Evolutionary conservation across 2,113 vertebrate species (phyloP).

Genomic region (Labeo catla): DNA sequence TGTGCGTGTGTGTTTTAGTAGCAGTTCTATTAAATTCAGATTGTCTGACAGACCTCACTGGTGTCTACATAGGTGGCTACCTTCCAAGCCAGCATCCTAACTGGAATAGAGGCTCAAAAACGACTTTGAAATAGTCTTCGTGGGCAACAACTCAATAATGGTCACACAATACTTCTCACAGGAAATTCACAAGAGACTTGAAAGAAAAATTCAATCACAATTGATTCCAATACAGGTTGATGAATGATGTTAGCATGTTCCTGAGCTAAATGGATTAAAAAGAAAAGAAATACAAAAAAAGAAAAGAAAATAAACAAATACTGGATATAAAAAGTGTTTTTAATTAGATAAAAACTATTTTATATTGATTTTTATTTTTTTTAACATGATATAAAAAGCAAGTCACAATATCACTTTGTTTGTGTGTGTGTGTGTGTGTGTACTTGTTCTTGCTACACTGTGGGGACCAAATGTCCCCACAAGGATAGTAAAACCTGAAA

Average conservation of each 20-base stretch:
- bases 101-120: neutral
- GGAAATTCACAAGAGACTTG: neutral
- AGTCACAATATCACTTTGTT: neutral
- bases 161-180: neutral
- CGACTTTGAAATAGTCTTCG: neutral
- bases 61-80: neutral
- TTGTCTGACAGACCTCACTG: neutral
- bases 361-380: neutral
- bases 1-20: neutral
- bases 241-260: neutral
- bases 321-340: neutral
- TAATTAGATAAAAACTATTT: neutral
- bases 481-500: too few relatives aligned
- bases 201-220: neutral
- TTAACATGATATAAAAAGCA: neutral
- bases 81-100: neutral
- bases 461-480: too few relatives aligned
- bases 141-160: neutral
- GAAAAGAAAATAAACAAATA: neutral
- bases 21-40: conserved; percentile 5
- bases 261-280: neutral
- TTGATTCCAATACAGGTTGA: neutral
- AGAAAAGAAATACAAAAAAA: neutral
- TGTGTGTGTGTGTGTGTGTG: neutral
- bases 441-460: too few relatives aligned